A percentile compares a stretch with the other conserved stretches of the same genome.
These are phyloP conservation scores for Leucoptera coffeella DNA, from an alignment of 2,888 invertebrate genomes.

Conservation along the genomic window DNA sequence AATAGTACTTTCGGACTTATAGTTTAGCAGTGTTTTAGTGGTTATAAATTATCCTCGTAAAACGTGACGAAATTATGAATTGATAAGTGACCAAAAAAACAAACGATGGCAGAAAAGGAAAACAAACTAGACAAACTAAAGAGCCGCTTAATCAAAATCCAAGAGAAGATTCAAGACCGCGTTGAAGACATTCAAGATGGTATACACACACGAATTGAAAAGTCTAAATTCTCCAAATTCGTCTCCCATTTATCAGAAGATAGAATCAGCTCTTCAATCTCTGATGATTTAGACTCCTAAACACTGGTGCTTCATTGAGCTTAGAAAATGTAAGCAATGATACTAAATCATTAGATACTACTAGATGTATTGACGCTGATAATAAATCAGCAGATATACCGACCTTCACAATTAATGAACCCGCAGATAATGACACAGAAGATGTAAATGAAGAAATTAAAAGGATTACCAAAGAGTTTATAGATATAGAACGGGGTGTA, in stretches of 20 bases:
- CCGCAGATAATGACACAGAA: too few species aligned
- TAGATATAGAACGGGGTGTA: constrained; percentile 23
- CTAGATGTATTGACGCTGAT: too few species aligned
- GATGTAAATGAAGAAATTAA: constrained; percentile 10
- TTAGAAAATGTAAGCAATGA: too few species aligned
- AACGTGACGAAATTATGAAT: not conserved
- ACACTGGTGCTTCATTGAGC: too few species aligned
- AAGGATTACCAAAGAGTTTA: constrained; percentile 20
- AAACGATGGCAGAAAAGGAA: constrained; percentile 21
- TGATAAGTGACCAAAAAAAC: constrained; percentile 1
- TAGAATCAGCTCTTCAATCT: constrained; percentile 21
- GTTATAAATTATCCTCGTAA: too few species aligned
- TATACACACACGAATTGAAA: constrained; percentile 28
- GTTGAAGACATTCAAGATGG: constrained; percentile 40
- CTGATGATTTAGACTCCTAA: too few species aligned
- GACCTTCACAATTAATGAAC: too few species aligned
- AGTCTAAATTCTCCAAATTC: constrained; percentile 19
- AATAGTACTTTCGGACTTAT: too few species aligned
- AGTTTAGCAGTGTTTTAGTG: too few species aligned
- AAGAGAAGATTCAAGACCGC: constrained; percentile 32
- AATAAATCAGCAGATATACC: too few species aligned
- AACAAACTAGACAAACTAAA: constrained; percentile 31
- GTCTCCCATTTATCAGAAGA: constrained; percentile 31
- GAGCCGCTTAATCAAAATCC: constrained; percentile 23
- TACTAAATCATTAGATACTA: too few species aligned